These are phyloP conservation scores for Epinephelus malabaricus DNA, from an alignment of 2,797 vertebrate genomes.

Conservation along the genomic window DNA sequence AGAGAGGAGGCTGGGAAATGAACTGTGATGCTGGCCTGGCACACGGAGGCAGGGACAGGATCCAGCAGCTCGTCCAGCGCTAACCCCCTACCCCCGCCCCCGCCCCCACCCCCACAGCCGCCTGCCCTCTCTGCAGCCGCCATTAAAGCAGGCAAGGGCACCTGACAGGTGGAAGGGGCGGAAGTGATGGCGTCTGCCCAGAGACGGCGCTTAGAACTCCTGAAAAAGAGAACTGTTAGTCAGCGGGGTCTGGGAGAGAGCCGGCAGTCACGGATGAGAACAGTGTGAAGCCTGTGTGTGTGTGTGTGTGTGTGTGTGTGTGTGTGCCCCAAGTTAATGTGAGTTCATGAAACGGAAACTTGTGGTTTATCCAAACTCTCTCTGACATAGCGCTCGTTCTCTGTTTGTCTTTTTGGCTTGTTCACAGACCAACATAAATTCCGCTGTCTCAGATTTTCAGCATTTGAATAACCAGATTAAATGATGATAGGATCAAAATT, in stretches of 20 bases:
- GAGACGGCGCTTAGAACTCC: conserved; percentile 61
- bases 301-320: conserved; percentile 1
- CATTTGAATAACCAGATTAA: conserved; percentile 17
- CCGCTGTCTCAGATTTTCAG: conserved; percentile 32
- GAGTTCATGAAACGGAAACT: conserved; percentile 33
- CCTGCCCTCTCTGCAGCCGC: conserved; percentile 46
- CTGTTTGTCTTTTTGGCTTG: neutral
- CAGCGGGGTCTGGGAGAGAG: conserved; percentile 54
- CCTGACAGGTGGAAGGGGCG: conserved; percentile 83
- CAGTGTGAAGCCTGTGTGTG: conserved; percentile 40
- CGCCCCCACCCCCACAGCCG: conserved; percentile 13
- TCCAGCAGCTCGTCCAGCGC: conserved; percentile 73
- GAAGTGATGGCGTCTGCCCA: conserved; percentile 73
- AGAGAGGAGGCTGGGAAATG: conserved; percentile 75
- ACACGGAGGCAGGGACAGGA: conserved; percentile 68
- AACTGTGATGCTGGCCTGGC: conserved; percentile 79
- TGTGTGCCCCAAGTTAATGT: conserved; percentile 18
- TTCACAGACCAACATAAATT: conserved; percentile 18
- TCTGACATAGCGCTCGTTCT: conserved; percentile 16
- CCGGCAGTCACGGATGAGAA: conserved; percentile 47
- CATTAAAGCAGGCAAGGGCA: conserved; percentile 77
- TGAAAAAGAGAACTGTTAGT: conserved; percentile 69
- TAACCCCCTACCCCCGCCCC: neutral
- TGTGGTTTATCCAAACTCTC: conserved; percentile 39
- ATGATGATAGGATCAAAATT: conserved; percentile 28